These are phyloP conservation scores for Catocala fraxini DNA, from an alignment of 2,888 invertebrate genomes.

Conservation along the genomic window DNA sequence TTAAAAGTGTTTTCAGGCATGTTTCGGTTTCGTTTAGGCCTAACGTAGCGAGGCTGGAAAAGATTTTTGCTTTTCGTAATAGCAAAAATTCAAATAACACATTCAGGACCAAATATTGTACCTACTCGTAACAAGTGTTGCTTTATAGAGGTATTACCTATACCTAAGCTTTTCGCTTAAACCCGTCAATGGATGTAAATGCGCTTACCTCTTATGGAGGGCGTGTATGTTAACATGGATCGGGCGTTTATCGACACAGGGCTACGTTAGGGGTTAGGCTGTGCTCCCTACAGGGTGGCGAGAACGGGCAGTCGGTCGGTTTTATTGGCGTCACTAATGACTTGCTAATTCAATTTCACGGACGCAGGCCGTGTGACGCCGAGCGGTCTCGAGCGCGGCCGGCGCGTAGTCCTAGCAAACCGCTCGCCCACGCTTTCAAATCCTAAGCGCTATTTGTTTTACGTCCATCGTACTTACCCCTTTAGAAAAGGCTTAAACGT, in stretches of 20 bases:
- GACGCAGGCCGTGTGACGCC: conserved; percentile 67
- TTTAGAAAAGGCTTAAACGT: too few relatives aligned
- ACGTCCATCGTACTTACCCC: not conserved
- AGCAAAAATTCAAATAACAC: conserved; percentile 11
- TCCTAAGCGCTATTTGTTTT: conserved; percentile 6
- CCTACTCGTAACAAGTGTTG: conserved; percentile 7
- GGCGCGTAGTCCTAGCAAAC: conserved; percentile 1
- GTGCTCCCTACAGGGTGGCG: conserved; percentile 17
- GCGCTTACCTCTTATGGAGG: conserved; percentile 32
- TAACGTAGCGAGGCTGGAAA: conserved; percentile 11
- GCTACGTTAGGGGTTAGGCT: conserved; percentile 38
- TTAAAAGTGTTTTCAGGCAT: conserved; percentile 38
- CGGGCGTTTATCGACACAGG: conserved; percentile 41
- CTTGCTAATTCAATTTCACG: conserved; percentile 88
- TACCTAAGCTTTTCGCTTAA: conserved; percentile 12
- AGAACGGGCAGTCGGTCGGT: conserved; percentile 64
- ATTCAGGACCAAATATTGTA: conserved; percentile 1
- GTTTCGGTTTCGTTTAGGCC: conserved; percentile 21
- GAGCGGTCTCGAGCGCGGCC: conserved; percentile 32
- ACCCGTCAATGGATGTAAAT: conserved; percentile 34
- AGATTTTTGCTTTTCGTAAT: not conserved
- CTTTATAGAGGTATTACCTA: conserved; percentile 4
- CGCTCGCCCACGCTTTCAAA: conserved; percentile 1
- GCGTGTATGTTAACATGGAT: conserved; percentile 27
- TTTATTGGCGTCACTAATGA: conserved; percentile 87